phyloP scores from a whole-genome alignment of 2,888 invertebrate genomes.

The Lycophotia porphyrea region DNA sequence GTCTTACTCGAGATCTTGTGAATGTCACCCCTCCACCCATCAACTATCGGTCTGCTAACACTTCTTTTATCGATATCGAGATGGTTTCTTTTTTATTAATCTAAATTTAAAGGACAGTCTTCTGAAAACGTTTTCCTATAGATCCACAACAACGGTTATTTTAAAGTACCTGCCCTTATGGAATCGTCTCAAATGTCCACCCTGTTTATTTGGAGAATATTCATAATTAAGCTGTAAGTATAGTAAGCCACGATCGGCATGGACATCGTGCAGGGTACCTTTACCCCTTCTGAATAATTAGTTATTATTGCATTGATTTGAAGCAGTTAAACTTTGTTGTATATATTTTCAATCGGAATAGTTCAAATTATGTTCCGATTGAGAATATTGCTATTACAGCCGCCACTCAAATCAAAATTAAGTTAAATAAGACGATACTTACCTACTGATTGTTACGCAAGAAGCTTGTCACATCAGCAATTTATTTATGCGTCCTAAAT shows the following conservation, averaged over 20 bases:
- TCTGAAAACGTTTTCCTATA: not conserved
- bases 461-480: conserved; percentile 66
- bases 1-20: not conserved
- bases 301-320: not conserved
- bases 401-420: not conserved
- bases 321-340: not conserved
- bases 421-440: conserved; percentile 38
- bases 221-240: not conserved
- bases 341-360: not conserved
- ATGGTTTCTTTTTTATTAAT: not conserved
- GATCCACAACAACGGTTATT: not conserved
- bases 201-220: not conserved
- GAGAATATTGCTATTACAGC: too few species aligned
- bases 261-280: not conserved
- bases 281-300: not conserved
- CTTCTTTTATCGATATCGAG: not conserved
- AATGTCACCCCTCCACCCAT: not conserved
- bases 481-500: conserved; percentile 38
- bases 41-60: not conserved
- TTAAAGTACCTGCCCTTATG: not conserved
- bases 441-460: conserved; percentile 68
- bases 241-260: not conserved
- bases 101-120: too few species aligned
- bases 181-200: not conserved
- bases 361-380: too few species aligned